Base-by-base conservation (phyloP, 2,888 invertebrate genomes). In the Chaitophorus viminalis region DNA sequence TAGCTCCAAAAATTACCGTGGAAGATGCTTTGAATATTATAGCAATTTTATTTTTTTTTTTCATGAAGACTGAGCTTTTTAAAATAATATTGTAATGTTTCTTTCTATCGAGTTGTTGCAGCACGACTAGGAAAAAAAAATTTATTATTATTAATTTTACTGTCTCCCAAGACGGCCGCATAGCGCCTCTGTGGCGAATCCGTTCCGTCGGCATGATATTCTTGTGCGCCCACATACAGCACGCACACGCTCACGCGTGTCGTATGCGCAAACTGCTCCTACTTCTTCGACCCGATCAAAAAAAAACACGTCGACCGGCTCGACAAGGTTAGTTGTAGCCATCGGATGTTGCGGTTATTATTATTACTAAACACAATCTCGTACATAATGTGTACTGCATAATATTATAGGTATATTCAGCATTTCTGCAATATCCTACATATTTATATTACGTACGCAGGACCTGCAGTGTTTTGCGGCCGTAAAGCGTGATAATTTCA, bases 101-200 rank as follows among this genome's bases (percentile, higher is more conserved):
- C 46, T 39, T 8, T 46, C 68, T 14, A 14, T 39, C 46, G 52
- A 31, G 14, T 31, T 31, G 70, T 82, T 70, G n/a, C 46, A 25
- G 31, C 46, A 46, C 68, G 39, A 46, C 46, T 46, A 11, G 46
- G 14, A 46, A 14, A 14, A 46, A 1, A 46, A 46, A 18, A 82
- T 52, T 82, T 31, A 74, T 83, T 33, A 25, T 39, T 60, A 79
- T 79, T 74, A 85, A 79, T 79, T 72, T 39, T 31, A 70, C 60
- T 31, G 72, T 70, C 79, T 72, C 36, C 65, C 14, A 36, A 82
- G 33, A 77, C 68, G 36, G 78, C 68, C 29, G 86, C n/a, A n/a
- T 39, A 78, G 86, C 78, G 86, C 86, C 79, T 78, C 70, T 72
- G 36, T 87, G 46, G 74, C 86, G 79, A 87, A 87, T 79, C 46